Evolutionary conservation across 2,797 vertebrate genomes (phyloP), one percentile per base, ranked within the genome.

Genomic region (Parauchenoglanis punctatus): DNA sequence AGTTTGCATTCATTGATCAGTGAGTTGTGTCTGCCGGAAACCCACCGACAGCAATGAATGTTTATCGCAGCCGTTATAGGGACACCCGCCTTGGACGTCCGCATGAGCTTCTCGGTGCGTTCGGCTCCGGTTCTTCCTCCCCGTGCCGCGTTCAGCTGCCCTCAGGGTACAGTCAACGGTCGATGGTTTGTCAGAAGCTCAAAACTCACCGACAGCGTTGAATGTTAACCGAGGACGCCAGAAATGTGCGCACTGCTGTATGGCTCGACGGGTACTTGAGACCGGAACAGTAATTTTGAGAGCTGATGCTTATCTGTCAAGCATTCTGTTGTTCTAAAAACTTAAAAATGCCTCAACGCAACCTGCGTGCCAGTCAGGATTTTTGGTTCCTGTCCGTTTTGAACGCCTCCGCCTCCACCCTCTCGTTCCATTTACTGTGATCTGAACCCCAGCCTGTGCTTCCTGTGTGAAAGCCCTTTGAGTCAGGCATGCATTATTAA

Each of bases 11-110:
- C 98, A 99, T 98, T 96, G 97, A 96, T 98, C 98, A 98, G 97
- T 97, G 98, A 98, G 98, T 97, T 97, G 93, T 95, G 93, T 93
- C 91, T 88, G 92, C 93, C 49, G 92, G 91, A 97, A 99, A 99
- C 98, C 98, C 98, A 99, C 98, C 98, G 98, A 99, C 98, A 99
- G 98, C 98, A 99, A 99, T 99, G 98, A 99, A 99, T 99, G 98
- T 99, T 99, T 97, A 99, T 96, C 97, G 98, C 98, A 98, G 97
- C 97, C 97, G 97, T 97, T 95, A 96, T 68, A 81, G 2, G 18
- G 58, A 35, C 73, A 13, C 40, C 28, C 28, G 20, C 35, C 40
- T 2, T n/a, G 46, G 73, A 84, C 40, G 40, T 73, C 40, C 12
- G 56, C 8, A 17, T 2, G 20, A 76, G 28, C 72, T 58, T 44